Conservation (phyloP, 2,113 vertebrate species). For the Cyprinodon tularosa region DNA sequence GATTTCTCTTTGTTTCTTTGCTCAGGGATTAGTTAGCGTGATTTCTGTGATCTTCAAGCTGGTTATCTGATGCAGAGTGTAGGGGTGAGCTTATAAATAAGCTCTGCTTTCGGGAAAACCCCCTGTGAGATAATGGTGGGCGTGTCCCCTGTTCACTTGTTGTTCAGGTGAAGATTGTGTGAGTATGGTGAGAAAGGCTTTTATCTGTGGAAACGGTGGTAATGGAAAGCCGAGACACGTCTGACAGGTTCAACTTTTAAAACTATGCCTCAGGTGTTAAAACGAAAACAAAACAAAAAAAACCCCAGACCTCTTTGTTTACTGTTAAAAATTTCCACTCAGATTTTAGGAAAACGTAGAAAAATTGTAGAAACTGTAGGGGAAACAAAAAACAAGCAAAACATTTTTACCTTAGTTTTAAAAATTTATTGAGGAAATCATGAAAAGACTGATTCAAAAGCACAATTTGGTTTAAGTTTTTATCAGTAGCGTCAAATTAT, state of each 20-base stretch:
- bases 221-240: slow-evolving; percentile 13
- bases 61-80: neutral
- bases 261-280: neutral
- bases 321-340: neutral
- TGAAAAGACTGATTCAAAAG: neutral
- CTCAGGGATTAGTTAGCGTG: neutral
- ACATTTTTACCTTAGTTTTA: neutral
- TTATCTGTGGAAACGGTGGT: neutral
- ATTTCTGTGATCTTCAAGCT: neutral
- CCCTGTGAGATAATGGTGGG: neutral
- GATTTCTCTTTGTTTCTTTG: neutral
- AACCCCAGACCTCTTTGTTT: neutral
- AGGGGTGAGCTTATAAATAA: neutral
- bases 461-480: neutral
- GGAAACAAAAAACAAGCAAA: neutral
- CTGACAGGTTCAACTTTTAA: slow-evolving; percentile 40
- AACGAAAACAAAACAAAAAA: neutral
- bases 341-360: neutral
- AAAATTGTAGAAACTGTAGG: too few relatives aligned
- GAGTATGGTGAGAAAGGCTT: slow-evolving; percentile 2
- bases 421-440: neutral
- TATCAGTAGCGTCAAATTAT: neutral
- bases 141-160: slow-evolving; percentile 13
- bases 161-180: slow-evolving; percentile 5
- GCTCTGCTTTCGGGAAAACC: neutral